Conservation (phyloP, 2,113 vertebrate species). For the Notiomystis cincta region DNA sequence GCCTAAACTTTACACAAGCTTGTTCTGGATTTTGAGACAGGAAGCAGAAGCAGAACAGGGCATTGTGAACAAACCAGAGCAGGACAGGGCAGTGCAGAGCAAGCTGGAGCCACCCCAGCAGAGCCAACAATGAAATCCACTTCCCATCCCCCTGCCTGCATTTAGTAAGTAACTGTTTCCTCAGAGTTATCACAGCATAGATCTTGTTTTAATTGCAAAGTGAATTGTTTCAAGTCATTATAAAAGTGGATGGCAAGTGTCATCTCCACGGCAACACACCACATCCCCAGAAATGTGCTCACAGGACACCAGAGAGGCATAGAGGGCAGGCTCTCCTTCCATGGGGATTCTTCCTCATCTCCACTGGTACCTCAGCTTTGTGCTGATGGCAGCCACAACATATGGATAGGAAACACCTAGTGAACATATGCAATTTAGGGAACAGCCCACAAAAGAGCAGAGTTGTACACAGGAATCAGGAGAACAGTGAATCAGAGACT, state of each 20-base stretch:
- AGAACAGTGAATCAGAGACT: background rate
- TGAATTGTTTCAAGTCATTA: conserved; percentile 7
- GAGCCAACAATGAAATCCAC: background rate
- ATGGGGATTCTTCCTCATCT: background rate
- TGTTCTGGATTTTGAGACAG: conserved; percentile 12
- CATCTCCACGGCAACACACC: conserved; percentile 7
- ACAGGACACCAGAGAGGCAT: background rate
- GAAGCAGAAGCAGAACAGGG: background rate
- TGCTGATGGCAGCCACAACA: background rate
- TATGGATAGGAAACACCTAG: background rate
- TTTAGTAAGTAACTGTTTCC: background rate
- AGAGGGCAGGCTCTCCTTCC: background rate
- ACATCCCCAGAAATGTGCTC: background rate
- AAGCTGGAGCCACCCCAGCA: background rate
- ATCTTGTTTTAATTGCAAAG: background rate
- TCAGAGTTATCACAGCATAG: background rate
- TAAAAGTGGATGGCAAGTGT: conserved; percentile 4
- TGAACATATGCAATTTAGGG: background rate
- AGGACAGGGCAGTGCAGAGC: background rate
- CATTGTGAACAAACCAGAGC: background rate
- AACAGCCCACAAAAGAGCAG: background rate
- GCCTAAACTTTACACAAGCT: background rate
- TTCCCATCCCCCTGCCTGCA: background rate
- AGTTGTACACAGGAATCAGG: background rate
- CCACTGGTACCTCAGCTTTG: rapidly evolving